Evolutionary conservation across 2,113 vertebrate species (phyloP).

Genomic region (Oenanthe melanoleuca): DNA sequence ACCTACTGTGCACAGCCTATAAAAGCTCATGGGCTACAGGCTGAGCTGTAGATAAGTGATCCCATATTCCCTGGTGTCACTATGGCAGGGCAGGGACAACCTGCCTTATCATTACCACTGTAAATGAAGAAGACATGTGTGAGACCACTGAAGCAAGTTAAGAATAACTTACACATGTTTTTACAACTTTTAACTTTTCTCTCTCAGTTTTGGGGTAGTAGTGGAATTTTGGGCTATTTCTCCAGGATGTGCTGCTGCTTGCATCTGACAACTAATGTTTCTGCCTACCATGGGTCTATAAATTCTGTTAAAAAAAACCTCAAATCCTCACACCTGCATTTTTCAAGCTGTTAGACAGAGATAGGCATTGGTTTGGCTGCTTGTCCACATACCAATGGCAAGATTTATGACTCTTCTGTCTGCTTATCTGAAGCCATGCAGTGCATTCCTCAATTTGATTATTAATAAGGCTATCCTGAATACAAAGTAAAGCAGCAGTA

Average conservation of each 20-base stretch:
- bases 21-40: background rate
- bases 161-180: background rate
- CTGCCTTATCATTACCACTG: background rate
- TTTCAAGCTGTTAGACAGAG: slow-evolving; percentile 43
- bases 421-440: slow-evolving; percentile 27
- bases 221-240: background rate
- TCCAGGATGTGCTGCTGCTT: background rate
- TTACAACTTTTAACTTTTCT: slow-evolving; percentile 14
- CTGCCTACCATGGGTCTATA: background rate
- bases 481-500: background rate
- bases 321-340: background rate
- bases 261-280: background rate
- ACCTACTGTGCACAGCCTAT: background rate
- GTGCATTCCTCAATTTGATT: slow-evolving; percentile 24
- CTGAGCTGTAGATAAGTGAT: background rate
- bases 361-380: background rate
- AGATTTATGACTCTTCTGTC: slow-evolving; percentile 16
- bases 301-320: background rate
- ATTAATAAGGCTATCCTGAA: background rate
- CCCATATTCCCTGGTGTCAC: background rate
- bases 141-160: slow-evolving; percentile 27
- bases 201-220: background rate
- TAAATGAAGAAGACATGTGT: slow-evolving; percentile 29
- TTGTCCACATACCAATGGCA: background rate
- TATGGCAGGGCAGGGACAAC: background rate